Base-by-base conservation (phyloP, 2,797 vertebrate genomes). In the Cuniculus paca region DNA sequence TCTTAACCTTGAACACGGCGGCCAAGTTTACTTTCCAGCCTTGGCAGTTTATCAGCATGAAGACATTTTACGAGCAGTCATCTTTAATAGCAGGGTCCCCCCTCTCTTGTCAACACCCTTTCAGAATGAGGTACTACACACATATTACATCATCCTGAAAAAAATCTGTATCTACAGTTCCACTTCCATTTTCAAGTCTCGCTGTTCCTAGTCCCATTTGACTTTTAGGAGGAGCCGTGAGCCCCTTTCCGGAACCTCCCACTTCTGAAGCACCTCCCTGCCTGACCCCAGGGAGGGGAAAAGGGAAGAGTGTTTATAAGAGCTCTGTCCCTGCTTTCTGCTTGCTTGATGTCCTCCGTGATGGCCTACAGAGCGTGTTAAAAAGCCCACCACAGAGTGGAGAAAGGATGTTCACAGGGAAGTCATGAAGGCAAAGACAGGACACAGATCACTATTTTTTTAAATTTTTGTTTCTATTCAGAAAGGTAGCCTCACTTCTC, bases 11-110 rank as follows among this genome's bases (percentile, higher is more conserved):
- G 87, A 95, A 89, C 56, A 61, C 42, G 26, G 63, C 28, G 79
- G 83, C 61, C 83, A 96, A 88, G 45, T 90, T 88, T 52, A 82
- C 85, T 68, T 89, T 90, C 26, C 80, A 88, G 52, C 13, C 68
- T 94, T 52, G 20, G 31, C 68, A 68, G 56, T n/a, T 93, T 68
- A 79, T 82, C 50, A 63, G 34, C 50, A 52, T 34, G 52, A 86
- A 95, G 56, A 86, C 22, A 86, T 78, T 78, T 65, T 78, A 61
- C 77, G 88, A 84, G 50, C 22, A 42, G 39, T 74, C 14, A 91
- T 77, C 20, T 92, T 26, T 36, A 42, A 22, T 34, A 70, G 50
- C 12, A 6, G 3, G 83, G 26, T 78, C 63, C 58, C 12, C n/a
- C 72, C 34, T 77, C 52, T 50, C 65, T 61, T 92, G 45, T 85